A percentile compares a stretch with the other conserved stretches of the same genome.
Evolutionary conservation across 2,888 invertebrate species (phyloP).

Genomic region (Cheilosia grossa): DNA sequence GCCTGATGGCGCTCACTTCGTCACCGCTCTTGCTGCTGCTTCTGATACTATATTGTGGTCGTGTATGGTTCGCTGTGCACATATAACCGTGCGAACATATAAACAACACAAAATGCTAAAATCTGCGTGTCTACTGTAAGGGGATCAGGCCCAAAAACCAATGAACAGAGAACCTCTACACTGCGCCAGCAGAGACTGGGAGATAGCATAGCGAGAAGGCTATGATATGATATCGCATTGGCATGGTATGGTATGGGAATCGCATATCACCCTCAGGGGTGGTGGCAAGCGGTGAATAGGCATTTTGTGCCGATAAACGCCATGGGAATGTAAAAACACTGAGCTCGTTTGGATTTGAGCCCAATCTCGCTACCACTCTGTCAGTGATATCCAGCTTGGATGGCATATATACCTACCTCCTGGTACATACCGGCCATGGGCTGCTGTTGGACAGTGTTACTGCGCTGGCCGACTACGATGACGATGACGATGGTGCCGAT

Average conservation of each 20-base stretch:
- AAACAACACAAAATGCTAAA: constrained; percentile 67
- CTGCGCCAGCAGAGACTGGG: not conserved
- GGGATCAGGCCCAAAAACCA: constrained; percentile 54
- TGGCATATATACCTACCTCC: constrained; percentile 34
- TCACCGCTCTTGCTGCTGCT: constrained; percentile 58
- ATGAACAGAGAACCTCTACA: constrained; percentile 28
- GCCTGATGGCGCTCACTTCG: constrained; percentile 73
- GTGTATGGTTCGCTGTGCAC: constrained; percentile 51
- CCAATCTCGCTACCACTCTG: constrained; percentile 65
- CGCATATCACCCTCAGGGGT: constrained; percentile 59
- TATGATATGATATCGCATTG: not conserved
- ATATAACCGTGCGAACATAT: constrained; percentile 37
- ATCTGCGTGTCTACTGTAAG: constrained; percentile 68
- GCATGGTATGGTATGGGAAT: constrained; percentile 43
- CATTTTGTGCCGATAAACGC: constrained; percentile 74
- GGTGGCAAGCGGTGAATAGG: constrained; percentile 69
- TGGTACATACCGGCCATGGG: constrained; percentile 18
- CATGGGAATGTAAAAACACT: constrained; percentile 68
- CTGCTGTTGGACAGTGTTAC: constrained; percentile 33
- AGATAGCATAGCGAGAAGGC: constrained; percentile 17
- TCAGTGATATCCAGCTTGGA: constrained; percentile 60
- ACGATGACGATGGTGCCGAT: constrained; percentile 43
- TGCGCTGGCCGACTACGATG: constrained; percentile 13
- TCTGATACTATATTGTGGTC: constrained; percentile 52
- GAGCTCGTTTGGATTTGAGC: constrained; percentile 67